Conservation (phyloP, 2,888 invertebrate genomes). For the Hirtodrosophila duncani region DNA sequence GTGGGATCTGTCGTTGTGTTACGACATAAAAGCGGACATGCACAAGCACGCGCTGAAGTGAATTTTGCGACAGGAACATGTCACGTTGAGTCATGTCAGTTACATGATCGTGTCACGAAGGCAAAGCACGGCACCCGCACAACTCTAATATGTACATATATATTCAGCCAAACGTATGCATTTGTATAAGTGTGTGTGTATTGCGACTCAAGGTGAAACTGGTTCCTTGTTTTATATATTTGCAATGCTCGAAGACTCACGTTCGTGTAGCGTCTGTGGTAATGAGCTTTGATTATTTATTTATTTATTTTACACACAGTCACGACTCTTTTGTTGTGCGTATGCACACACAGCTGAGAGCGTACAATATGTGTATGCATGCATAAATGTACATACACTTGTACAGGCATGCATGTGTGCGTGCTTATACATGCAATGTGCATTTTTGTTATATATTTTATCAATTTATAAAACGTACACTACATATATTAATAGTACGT, state of each 20-base stretch:
- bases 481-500: constrained; percentile 13
- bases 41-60: too few species aligned
- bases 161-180: constrained; percentile 4
- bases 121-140: too few species aligned
- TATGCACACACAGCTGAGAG: constrained; percentile 6
- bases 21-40: too few species aligned
- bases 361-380: constrained; percentile 5
- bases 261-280: constrained; percentile 63
- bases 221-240: constrained; percentile 69
- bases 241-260: constrained; percentile 69
- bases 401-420: constrained; percentile 14
- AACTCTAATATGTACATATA: not conserved
- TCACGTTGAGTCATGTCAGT: too few species aligned
- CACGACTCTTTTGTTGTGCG: not conserved
- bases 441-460: constrained; percentile 33
- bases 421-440: constrained; percentile 8
- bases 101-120: too few species aligned
- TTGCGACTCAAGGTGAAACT: constrained; percentile 66
- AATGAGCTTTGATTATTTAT: constrained; percentile 54
- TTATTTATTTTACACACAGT: constrained; percentile 20
- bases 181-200: constrained; percentile 23
- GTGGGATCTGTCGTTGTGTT: too few species aligned
- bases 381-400: constrained; percentile 14
- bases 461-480: constrained; percentile 35
- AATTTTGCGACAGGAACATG: too few species aligned